Percentiles rank a stretch among this genome's conserved stretches.
Evolutionary conservation across 2,888 invertebrate genomes (phyloP).

Genomic region (Ecdyonurus torrentis): DNA sequence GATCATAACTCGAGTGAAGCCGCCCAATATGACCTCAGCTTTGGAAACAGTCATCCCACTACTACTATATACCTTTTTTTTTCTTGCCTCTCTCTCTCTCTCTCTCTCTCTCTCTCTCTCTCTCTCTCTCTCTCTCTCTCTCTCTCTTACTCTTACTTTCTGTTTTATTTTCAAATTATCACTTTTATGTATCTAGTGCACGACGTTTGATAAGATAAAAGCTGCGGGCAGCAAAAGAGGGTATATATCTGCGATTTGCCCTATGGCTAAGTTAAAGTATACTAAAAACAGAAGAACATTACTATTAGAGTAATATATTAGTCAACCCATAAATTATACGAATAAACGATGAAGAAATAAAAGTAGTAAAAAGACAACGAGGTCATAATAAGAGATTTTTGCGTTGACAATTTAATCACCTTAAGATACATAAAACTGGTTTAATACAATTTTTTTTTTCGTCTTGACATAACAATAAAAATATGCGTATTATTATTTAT

Average conservation of each 20-base stretch:
- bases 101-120: no score
- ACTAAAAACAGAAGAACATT: not conserved
- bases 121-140: no score
- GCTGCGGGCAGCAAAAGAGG: not conserved
- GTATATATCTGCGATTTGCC: not conserved
- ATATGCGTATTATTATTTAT: not conserved
- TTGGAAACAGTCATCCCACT: not conserved
- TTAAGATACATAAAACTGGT: not conserved
- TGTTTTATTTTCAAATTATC: not conserved
- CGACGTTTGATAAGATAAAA: not conserved
- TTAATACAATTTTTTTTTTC: not conserved
- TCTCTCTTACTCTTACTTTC: no score
- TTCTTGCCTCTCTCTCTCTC: no score
- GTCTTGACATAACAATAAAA: not conserved
- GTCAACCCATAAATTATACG: not conserved
- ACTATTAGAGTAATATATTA: not conserved
- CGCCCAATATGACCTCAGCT: not conserved
- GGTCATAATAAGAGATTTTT: not conserved
- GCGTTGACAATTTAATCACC: not conserved
- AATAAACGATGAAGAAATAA: not conserved
- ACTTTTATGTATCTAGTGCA: not conserved
- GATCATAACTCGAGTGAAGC: not conserved
- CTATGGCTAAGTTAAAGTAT: not conserved
- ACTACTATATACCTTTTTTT: no score
- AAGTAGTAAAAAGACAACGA: not conserved